Base-by-base conservation (phyloP, 2,797 vertebrate genomes). In the Borostomias antarcticus region DNA sequence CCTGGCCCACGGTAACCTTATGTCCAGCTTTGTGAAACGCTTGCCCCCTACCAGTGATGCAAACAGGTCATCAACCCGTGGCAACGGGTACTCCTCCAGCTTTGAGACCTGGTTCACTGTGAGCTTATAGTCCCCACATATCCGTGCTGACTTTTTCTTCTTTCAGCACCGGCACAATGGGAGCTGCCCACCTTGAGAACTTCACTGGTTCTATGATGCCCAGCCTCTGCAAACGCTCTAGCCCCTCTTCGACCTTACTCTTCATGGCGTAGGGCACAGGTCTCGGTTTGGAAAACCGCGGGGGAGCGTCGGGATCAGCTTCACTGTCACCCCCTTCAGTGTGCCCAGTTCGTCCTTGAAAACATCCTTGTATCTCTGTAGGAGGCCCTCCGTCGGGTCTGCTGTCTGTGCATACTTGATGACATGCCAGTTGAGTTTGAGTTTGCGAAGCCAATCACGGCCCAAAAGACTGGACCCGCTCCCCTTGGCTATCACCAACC, bases 21-120 rank as follows among this genome's bases (percentile, higher is more conserved):
- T 51, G 29, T 78, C 68, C 52, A 79, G 56, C 47, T 76, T 69
- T 64, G 30, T 65, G 43, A 67, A 79, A 28, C 28, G 17, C 40
- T 74, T 66, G 1, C 62, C 62, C 3, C 72, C 66, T 0, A 59
- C 11, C 17, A 70, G 33, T 2, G 50, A 48, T 13, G 60, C 60
- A 35, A 75, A 75, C 54, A 78, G 61, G 56, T 76, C 52, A 2
- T 70, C 69, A n/a, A 73, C 21, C 2, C 29, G 4, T 35, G 68
- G 68, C 32, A 68, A 50, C 3, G 17, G 70, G 5, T 66, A 68
- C 10, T 50, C 51, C 2, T 67, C 60, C 40, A 72, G 51, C 2
- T 71, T 62, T 0, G 58, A 33, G 17, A 47, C 61, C n/a, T 69
- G 65, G 3, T 65, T 72, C 4, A 74, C 32, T 0, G 48, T 66